Evolutionary conservation across 2,888 invertebrate genomes (phyloP), one percentile per base, ranked within the genome.

Genomic region (Enoplolaimus lenunculus): DNA sequence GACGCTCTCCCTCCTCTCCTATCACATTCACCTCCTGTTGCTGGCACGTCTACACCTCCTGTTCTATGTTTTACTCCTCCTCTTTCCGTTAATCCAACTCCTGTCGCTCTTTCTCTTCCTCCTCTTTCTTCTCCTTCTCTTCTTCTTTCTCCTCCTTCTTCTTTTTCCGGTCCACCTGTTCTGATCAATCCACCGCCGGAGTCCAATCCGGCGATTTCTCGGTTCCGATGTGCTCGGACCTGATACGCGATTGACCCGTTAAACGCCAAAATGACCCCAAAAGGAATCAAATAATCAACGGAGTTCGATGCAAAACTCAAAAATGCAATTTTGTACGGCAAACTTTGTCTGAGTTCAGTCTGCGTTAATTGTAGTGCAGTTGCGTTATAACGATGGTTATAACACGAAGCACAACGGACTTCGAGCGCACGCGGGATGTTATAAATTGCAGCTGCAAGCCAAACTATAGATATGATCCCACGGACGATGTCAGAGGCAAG

Each of bases 371-470:
- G 7, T 21, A 45, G 45, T 21, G 45, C 7, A 7, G 45, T 45
- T 7, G 45, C 45, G 45, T 45, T 45, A 21, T 45, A 45, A 21
- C 45, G 45, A 45, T 13, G 21, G 21, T 45, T 21, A 21, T 45
- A 66, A 31, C 67, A 66, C 34, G 31, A n/a, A 3, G 21, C 67
- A n/a, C 33, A 34, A 13, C n/a, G n/a, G 2, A 66, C 67, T n/a
- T 66, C 67, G 34, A 34, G 34, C 13, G 34, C 31, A 34, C 67
- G 28, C 3, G 67, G 67, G 3, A 34, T 21, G 67, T 66, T 66
- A n/a, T 34, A 66, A 3, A 66, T 3, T 2, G 34, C n/a, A 31
- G 29, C 26, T n/a, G 33, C 26, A 3, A 66, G n/a, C 67, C 67
- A 66, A 13, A 45, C 45, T 21, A 45, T 7, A 13, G 45, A 7